Evolutionary conservation across 1,140 invertebrate genomes (phyloP), one percentile per base, ranked within the genome.

Genomic region (Platorchestia sp.): DNA sequence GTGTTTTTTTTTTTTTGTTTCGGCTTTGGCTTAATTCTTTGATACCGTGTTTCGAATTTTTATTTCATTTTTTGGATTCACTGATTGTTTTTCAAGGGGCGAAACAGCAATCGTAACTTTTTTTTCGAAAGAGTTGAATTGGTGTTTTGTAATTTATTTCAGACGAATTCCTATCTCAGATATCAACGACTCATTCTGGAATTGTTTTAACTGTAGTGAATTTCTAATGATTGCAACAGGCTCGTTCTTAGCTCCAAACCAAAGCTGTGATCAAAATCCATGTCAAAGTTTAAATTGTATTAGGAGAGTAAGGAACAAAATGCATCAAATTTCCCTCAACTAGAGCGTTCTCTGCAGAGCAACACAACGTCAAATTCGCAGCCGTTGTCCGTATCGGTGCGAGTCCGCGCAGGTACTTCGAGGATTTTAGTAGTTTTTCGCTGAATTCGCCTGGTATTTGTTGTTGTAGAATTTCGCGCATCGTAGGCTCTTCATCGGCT

Each of bases 401-500:
- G 3, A 36, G 59, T 75, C n/a, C n/a, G 59, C 27, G 14, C 59
- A 75, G 59, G 59, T 75, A 36, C 59, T 36, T 75, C 59, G 14
- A 75, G 59, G 14, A 22, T 75, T 75, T 75, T 75, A 75, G 59
- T 10, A 75, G 59, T 75, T 75, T 42, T 41, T 90, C 36, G 87
- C 10, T 41, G 44, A 90, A 90, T 90, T 90, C 87, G 41, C 87
- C 41, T 19, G 10, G 44, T 43, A 90, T 90, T 90, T 90, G 44
- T 90, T 45, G 41, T 42, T 45, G 41, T 90, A 44, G 44, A 90
- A 90, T 42, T 45, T 45, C 41, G 87, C 87, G 87, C 87, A 42
- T 90, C 87, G 87, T 43, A 90, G 10, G 87, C 87, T 90, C 87
- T 90, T 90, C 87, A 90, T 90, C 44, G 41, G 41, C 87, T 7